Base-by-base conservation (phyloP, 2,888 invertebrate species). In the Drosophila dives region DNA sequence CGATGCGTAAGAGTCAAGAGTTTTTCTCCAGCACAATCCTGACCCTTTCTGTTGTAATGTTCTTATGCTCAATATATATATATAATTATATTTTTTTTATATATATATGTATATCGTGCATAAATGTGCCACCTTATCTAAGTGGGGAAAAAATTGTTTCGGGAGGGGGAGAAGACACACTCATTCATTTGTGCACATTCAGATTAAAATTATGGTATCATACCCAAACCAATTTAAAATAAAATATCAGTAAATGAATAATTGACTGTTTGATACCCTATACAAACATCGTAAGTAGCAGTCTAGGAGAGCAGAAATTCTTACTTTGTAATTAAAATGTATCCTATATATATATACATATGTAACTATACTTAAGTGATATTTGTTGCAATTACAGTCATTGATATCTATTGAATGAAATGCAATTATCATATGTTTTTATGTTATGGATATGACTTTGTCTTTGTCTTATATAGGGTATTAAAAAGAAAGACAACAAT, bases 151-250 rank as follows among this genome's bases (percentile, higher is more conserved):
- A 34, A 10, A 45, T 45, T 42, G 42, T 40, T 40, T 5, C 1
- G 23, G 23, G 7, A 34, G 12, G 51, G n/a, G 32, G 38, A 23
- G 60, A 36, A 60, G 6, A 61, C 49, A 61, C 51, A 54, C 53
- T 49, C 10, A 58, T 45, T 51, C n/a, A n/a, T n/a, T 59, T 61
- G 59, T 75, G 84, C 64, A 81, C 83, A 81, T 84, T 75, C 84
- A 67, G 84, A 83, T 86, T 86, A 75, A 23, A 77, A 75, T 81
- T 72, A 75, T 65, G 58, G 56, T 70, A 64, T 63, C 42, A 68
- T 65, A 51, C 56, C 58, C 84, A 65, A 86, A 81, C 75, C 56
- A 67, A 60, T 61, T 68, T 38, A 34, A 60, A 59, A 69, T 38
- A 33, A 38, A 38, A 29, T 3, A 56, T 32, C 20, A 40, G 11